These are phyloP conservation scores for Esox masquinongy DNA, from an alignment of 2,797 vertebrate genomes.

Conservation along the genomic window DNA sequence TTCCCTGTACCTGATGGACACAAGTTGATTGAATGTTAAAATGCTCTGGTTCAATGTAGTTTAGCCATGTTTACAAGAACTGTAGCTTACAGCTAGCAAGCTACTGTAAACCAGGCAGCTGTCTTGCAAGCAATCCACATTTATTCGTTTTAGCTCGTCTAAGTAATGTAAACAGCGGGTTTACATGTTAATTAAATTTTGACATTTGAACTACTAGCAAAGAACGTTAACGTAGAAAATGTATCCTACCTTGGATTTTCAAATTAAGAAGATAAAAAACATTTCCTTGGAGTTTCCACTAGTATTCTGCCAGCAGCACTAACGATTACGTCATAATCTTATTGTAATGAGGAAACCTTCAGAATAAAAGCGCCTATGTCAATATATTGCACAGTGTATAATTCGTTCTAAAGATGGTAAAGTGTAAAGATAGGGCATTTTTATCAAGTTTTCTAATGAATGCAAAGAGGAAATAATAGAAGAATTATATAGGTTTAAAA, in stretches of 20 bases:
- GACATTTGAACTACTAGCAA: neutral
- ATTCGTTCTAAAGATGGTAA: too few species aligned
- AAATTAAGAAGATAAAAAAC: neutral
- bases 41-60: neutral
- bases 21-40: neutral
- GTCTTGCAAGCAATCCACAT: neutral
- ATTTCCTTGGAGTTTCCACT: neutral
- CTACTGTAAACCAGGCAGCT: neutral
- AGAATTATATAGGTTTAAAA: too few species aligned
- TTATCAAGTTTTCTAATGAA: too few species aligned
- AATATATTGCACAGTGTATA: too few species aligned
- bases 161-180: neutral
- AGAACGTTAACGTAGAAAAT: neutral
- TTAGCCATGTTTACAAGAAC: neutral
- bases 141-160: neutral
- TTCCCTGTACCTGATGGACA: conserved; percentile 11
- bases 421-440: too few species aligned
- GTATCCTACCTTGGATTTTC: neutral
- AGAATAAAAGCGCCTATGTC: too few species aligned
- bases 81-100: neutral
- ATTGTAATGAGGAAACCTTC: too few species aligned
- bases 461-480: too few species aligned
- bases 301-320: too few species aligned
- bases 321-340: too few species aligned
- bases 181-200: neutral